Conservation (phyloP, 92 coral and sea anemone species). For the Pocillopora grandis region DNA sequence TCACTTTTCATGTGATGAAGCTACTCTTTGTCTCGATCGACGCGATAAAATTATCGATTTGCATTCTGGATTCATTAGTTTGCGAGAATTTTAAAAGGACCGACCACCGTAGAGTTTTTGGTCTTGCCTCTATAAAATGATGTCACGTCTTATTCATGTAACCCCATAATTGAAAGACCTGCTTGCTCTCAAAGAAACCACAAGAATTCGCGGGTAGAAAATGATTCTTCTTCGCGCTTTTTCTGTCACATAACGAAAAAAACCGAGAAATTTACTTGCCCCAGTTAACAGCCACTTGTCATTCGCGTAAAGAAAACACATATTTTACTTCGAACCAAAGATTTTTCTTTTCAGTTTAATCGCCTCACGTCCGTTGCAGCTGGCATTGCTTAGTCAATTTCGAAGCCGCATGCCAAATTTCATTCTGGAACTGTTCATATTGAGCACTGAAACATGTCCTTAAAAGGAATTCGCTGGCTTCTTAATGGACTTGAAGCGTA, state of each 20-base stretch:
- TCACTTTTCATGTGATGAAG: conserved; percentile 47
- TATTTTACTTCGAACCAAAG: conserved; percentile 2
- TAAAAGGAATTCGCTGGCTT: conserved; percentile 33
- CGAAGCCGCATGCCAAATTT: conserved; percentile 38
- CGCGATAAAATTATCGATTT: conserved; percentile 37
- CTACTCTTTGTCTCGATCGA: conserved; percentile 40
- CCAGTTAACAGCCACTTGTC: not conserved
- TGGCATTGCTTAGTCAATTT: conserved; percentile 15
- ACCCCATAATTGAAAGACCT: conserved; percentile 33
- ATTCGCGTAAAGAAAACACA: not conserved
- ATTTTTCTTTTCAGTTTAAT: conserved; percentile 3
- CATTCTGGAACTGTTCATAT: conserved; percentile 35
- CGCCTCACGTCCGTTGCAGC: conserved; percentile 16
- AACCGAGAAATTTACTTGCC: not conserved
- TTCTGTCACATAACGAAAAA: not conserved
- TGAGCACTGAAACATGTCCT: conserved; percentile 33
- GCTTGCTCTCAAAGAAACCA: conserved; percentile 26
- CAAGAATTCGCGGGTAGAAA: conserved; percentile 36
- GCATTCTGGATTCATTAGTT: conserved; percentile 41
- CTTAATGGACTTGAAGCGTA: conserved; percentile 7
- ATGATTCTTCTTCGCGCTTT: not conserved
- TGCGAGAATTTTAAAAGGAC: conserved; percentile 7
- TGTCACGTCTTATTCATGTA: conserved; percentile 27
- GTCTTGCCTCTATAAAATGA: not conserved
- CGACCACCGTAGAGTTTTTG: conserved; percentile 4